A percentile compares a stretch with the other conserved stretches of the same genome.
Evolutionary conservation across 2,113 vertebrate species (phyloP).

Genomic region (Heterotis niloticus): DNA sequence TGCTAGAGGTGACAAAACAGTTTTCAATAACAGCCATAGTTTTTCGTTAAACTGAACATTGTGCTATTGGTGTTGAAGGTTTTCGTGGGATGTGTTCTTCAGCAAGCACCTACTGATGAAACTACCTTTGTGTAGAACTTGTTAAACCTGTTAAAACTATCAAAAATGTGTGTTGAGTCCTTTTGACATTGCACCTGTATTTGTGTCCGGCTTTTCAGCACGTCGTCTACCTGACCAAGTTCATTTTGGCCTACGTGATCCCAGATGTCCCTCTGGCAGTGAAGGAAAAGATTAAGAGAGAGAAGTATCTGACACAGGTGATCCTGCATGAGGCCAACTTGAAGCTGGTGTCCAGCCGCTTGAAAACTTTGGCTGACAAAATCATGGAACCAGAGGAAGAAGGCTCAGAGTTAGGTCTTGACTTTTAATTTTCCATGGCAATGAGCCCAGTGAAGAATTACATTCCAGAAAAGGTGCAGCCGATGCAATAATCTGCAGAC

Average conservation of each 20-base stretch:
- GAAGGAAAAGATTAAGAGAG: conserved; percentile 83
- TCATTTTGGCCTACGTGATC: conserved; percentile 79
- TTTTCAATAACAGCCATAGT: not conserved
- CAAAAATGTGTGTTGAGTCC: not conserved
- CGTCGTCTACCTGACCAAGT: conserved; percentile 85
- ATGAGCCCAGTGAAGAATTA: not conserved
- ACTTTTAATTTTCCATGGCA: conserved; percentile 21
- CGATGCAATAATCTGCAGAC: not conserved
- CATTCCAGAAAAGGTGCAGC: not conserved
- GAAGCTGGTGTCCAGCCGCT: conserved; percentile 66
- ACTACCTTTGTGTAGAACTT: not conserved
- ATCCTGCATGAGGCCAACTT: conserved; percentile 80
- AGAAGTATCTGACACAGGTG: conserved; percentile 85
- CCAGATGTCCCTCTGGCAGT: conserved; percentile 79
- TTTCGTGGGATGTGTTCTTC: not conserved
- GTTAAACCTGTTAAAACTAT: not conserved
- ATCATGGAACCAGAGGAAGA: not conserved
- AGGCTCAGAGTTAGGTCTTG: conserved; percentile 18
- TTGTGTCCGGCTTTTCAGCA: conserved; percentile 65
- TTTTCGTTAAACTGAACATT: no score
- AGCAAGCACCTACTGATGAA: not conserved
- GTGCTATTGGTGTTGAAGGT: not conserved
- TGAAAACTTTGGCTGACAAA: conserved; percentile 50
- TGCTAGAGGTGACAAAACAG: conserved; percentile 74
- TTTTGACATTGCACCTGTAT: not conserved